These are phyloP conservation scores for Mormyrus proboscirostris DNA, from an alignment of 2,797 vertebrate species.

Conservation along the genomic window DNA sequence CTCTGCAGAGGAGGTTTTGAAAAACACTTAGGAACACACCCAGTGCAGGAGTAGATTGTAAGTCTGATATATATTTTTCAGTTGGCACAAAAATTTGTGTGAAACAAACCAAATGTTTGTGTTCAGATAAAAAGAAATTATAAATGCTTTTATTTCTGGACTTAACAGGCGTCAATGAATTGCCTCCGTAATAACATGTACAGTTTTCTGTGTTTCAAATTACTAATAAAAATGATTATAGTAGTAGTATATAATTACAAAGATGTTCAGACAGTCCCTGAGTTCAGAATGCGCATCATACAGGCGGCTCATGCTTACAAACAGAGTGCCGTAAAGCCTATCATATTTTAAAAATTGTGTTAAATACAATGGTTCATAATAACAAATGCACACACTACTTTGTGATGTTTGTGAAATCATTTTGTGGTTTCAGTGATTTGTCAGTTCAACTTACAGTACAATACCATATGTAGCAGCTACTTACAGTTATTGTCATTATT, in stretches of 20 bases:
- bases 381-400: neutral
- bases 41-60: neutral
- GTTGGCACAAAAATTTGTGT: neutral
- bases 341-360: neutral
- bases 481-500: neutral
- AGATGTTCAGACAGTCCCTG: neutral
- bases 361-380: neutral
- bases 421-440: neutral
- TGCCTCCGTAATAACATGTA: neutral
- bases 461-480: neutral
- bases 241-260: neutral
- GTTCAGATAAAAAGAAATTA: neutral
- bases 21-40: neutral
- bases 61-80: neutral
- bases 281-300: neutral
- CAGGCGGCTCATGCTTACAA: neutral
- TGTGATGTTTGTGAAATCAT: neutral
- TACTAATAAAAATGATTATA: neutral
- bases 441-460: neutral
- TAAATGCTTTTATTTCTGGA: neutral
- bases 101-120: neutral
- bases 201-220: neutral
- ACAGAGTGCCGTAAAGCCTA: neutral
- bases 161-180: neutral
- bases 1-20: neutral